Conservation (phyloP, 2,888 invertebrate genomes). For the Rutpela maculata region DNA sequence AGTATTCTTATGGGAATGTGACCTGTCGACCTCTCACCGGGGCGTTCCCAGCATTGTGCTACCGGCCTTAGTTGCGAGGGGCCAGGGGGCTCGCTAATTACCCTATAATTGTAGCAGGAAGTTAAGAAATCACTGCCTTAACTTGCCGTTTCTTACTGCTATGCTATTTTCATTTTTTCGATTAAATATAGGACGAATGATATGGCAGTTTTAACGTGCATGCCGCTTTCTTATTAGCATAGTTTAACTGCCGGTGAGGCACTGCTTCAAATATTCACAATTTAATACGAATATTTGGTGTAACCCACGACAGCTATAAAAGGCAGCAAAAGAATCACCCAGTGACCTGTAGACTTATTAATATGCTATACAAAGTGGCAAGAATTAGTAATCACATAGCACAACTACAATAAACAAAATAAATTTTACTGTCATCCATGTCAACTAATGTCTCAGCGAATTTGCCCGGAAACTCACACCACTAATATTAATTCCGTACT, state of each 20-base stretch:
- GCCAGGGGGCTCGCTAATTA: constrained; percentile 70
- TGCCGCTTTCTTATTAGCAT: background rate
- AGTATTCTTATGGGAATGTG: constrained; percentile 75
- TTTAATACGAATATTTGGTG: background rate
- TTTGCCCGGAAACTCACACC: background rate
- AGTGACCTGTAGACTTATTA: background rate
- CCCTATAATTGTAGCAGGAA: constrained; percentile 74
- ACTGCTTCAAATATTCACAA: background rate
- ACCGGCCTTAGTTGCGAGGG: constrained; percentile 63
- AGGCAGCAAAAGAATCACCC: background rate
- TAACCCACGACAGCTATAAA: background rate
- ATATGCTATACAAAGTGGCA: background rate
- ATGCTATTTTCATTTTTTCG: constrained; percentile 24
- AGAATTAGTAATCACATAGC: background rate
- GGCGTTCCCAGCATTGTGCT: constrained; percentile 74
- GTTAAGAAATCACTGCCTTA: constrained; percentile 68
- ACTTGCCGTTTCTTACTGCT: constrained; percentile 30
- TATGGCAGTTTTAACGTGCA: constrained; percentile 1
- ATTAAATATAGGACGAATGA: constrained; percentile 23
- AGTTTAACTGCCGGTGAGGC: background rate
- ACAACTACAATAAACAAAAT: constrained; percentile 7
- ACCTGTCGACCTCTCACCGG: constrained; percentile 73
- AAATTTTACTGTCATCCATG: constrained; percentile 1
- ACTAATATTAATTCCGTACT: background rate
- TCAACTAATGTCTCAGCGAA: background rate